phyloP scores from a whole-genome alignment of 92 coral and sea anemone genomes.

The Zoanthus gigantus region DNA sequence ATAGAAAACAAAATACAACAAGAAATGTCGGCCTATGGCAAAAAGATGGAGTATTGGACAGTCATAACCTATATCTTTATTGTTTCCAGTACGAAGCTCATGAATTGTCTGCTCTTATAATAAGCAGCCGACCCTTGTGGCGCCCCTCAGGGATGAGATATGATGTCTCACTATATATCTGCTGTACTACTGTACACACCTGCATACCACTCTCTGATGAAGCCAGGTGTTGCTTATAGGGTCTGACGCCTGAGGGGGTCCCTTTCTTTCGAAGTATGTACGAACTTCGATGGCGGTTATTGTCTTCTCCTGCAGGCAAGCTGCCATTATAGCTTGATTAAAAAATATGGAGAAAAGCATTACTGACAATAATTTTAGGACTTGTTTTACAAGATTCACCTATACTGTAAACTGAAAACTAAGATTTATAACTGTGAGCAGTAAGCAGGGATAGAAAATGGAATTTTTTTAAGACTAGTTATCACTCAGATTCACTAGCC shows the following conservation, averaged over 20 bases:
- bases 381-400: no score
- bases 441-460: no score
- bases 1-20: no score
- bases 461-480: no score
- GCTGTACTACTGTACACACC: conserved; percentile 60
- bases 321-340: conserved; percentile 84
- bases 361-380: neutral
- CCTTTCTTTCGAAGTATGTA: conserved; percentile 71
- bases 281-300: conserved; percentile 71
- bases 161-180: conserved; percentile 27
- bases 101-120: conserved; percentile 3
- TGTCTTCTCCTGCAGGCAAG: conserved; percentile 67
- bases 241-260: conserved; percentile 86
- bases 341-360: conserved; percentile 18
- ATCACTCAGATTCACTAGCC: no score
- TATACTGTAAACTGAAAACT: no score
- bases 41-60: no score
- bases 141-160: conserved; percentile 42
- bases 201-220: conserved; percentile 84
- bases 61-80: no score
- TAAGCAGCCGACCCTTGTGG: conserved; percentile 47
- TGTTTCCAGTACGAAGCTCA: neutral
- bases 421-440: no score
- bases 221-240: conserved; percentile 87
- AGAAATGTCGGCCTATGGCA: no score